phyloP scores from a whole-genome alignment of 1,140 invertebrate genomes.

The Drosophila fuyamai region DNA sequence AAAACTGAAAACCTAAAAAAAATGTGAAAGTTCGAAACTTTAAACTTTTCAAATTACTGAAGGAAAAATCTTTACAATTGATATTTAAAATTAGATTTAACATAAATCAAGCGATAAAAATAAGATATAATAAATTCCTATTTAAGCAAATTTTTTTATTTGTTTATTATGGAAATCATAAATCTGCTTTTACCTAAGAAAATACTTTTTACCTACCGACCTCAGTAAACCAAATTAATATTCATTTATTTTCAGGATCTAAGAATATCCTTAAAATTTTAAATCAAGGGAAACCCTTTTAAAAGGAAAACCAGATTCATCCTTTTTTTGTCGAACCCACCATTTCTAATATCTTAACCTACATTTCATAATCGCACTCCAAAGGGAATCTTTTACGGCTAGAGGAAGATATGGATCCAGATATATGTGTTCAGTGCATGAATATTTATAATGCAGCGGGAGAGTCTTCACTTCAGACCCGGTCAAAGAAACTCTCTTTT shows the following conservation, averaged over 20 bases:
- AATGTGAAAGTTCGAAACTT: too few species aligned
- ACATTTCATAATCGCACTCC: constrained; percentile 25
- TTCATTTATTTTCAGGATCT: neutral
- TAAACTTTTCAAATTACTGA: too few species aligned
- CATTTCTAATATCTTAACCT: constrained; percentile 16
- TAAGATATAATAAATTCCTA: too few species aligned
- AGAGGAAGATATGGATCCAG: neutral
- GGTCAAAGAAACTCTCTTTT: constrained; percentile 60
- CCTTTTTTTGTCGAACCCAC: neutral
- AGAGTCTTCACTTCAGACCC: constrained; percentile 14
- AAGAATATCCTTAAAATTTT: neutral
- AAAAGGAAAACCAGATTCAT: neutral
- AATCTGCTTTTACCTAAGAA: too few species aligned
- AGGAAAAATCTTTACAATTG: too few species aligned
- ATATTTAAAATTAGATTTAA: too few species aligned
- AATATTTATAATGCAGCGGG: constrained; percentile 65
- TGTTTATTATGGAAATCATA: too few species aligned
- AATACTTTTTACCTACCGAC: neutral
- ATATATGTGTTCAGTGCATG: constrained; percentile 37
- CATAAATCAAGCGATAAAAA: too few species aligned
- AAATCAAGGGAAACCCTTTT: neutral
- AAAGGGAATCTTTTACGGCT: neutral
- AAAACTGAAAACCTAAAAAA: too few species aligned
- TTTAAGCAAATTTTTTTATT: too few species aligned
- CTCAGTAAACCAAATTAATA: neutral